Percentiles rank a stretch among this genome's conserved stretches.
Evolutionary conservation across 2,113 vertebrate genomes (phyloP).

Genomic region (Puntigrus tetrazona): DNA sequence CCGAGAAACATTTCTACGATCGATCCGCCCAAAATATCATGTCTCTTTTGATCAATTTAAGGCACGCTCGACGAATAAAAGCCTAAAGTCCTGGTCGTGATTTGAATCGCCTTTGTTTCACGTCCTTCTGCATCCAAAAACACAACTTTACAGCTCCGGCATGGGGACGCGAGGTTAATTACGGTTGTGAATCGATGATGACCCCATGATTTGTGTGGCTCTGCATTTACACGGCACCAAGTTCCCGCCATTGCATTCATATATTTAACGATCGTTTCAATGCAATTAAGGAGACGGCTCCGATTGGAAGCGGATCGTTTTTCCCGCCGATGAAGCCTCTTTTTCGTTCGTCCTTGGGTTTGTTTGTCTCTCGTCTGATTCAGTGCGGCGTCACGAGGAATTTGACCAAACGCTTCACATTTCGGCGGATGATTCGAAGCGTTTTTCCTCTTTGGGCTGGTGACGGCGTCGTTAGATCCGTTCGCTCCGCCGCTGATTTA

Average conservation of each 20-base stretch:
- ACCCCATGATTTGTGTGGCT: conserved; percentile 46
- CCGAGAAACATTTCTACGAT: too few relatives aligned
- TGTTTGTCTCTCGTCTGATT: conserved; percentile 29
- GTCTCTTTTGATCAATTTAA: too few relatives aligned
- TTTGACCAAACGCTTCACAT: not conserved
- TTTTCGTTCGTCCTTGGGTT: conserved; percentile 37
- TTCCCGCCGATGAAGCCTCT: too few relatives aligned
- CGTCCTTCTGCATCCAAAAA: conserved; percentile 47
- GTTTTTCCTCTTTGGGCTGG: not conserved
- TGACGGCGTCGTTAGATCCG: not conserved
- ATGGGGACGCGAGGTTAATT: conserved; percentile 63
- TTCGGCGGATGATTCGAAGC: not conserved
- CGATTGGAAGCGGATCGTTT: conserved; percentile 53
- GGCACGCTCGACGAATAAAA: not conserved
- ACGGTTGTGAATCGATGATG: conserved; percentile 55
- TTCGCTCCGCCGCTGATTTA: not conserved
- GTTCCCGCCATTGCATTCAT: not conserved
- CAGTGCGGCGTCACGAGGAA: not conserved
- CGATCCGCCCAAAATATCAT: too few relatives aligned
- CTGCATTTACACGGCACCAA: not conserved
- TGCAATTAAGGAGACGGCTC: not conserved
- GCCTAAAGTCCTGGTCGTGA: not conserved
- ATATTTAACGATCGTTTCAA: conserved; percentile 18
- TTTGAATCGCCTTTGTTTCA: not conserved
- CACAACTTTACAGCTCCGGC: conserved; percentile 52